A percentile compares a stretch with the other conserved stretches of the same genome.
phyloP scores from a whole-genome alignment of 2,113 vertebrate species.

The Caranx ignobilis region DNA sequence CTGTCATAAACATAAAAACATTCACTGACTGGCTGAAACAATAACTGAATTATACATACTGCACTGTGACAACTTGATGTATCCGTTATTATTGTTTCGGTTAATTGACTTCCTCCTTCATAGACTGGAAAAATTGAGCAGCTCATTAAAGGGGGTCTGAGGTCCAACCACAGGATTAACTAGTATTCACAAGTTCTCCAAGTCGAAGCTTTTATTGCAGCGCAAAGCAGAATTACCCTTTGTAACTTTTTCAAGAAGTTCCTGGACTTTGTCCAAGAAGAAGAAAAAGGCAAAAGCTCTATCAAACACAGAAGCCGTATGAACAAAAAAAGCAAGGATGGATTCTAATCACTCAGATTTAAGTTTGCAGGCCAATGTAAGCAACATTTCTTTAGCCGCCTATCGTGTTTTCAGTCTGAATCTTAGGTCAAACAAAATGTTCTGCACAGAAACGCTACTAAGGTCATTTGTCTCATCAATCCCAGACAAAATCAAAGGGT shows the following conservation, averaged over 20 bases:
- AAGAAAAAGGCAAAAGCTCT: background rate
- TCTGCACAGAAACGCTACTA: slow-evolving; percentile 16
- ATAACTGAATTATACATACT: slow-evolving; percentile 29
- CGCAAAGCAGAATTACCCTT: slow-evolving; percentile 13
- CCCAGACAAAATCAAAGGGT: slow-evolving; percentile 41
- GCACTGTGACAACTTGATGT: slow-evolving; percentile 34
- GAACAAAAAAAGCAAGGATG: background rate
- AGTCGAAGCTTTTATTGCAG: slow-evolving; percentile 25
- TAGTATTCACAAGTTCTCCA: slow-evolving; percentile 17
- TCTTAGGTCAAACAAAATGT: slow-evolving; percentile 26
- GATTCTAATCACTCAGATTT: background rate
- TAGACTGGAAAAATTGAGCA: background rate
- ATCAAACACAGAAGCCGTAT: background rate
- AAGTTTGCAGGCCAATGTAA: background rate
- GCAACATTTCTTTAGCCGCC: background rate
- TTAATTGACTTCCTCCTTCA: slow-evolving; percentile 49
- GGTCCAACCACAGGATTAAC: slow-evolving; percentile 27
- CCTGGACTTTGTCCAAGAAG: background rate
- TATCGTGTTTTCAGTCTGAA: slow-evolving; percentile 19
- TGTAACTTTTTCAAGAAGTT: slow-evolving; percentile 16
- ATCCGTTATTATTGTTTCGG: slow-evolving; percentile 17
- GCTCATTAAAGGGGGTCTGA: slow-evolving; percentile 25
- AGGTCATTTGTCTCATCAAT: slow-evolving; percentile 61
- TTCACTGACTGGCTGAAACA: slow-evolving; percentile 37
- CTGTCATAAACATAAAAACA: slow-evolving; percentile 28